Base-by-base conservation (phyloP, 2,113 vertebrate genomes). In the Empidonax traillii region DNA sequence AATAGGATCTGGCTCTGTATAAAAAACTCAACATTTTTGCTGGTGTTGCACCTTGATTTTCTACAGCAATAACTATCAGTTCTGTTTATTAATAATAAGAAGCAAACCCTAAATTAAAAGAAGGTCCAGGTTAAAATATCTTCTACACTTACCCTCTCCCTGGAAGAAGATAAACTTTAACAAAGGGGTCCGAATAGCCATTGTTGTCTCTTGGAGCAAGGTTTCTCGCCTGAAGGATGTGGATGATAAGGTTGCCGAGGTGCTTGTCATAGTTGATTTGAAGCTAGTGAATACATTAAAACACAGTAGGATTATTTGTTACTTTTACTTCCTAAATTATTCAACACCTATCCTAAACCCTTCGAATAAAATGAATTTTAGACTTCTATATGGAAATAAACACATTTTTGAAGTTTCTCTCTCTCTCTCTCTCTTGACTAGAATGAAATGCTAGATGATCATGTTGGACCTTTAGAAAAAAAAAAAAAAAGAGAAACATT, bases 261-360 rank as follows among this genome's bases (percentile, higher is more conserved):
- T 99, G 99, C 90, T 98, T 99, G 98, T 99, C 99, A 91, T 99
- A 99, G 98, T 98, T 99, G 98, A 99, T 98, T 98, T 99, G 99
- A 97, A 99, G 99, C 99, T 99, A 97, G 69, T 95, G 56, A 83
- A 62, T n/a, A 66, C 5, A 97, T 92, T 56, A 96, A 94, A 96
- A 89, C 46, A 96, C 20, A 72, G 47, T 24, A 39, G 41, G 22
- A 55, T 94, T 49, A 95, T 55, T 68, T 69, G 21, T 68, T 76
- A 52, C 27, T 79, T 88, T 39, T 80, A 56, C 18, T 55, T 62
- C 19, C 30, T 41, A 68, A 81, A 37, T 53, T 15, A 80, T 85
- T 80, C 30, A 74, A 20, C 51, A 79, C 39, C 25, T 49, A n/a
- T 33, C 27, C 21, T 22, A 56, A 92, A 44, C 39, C 3, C 9